Base-by-base conservation (phyloP, 1,140 invertebrate species). In the Propsilocerus akamusi region DNA sequence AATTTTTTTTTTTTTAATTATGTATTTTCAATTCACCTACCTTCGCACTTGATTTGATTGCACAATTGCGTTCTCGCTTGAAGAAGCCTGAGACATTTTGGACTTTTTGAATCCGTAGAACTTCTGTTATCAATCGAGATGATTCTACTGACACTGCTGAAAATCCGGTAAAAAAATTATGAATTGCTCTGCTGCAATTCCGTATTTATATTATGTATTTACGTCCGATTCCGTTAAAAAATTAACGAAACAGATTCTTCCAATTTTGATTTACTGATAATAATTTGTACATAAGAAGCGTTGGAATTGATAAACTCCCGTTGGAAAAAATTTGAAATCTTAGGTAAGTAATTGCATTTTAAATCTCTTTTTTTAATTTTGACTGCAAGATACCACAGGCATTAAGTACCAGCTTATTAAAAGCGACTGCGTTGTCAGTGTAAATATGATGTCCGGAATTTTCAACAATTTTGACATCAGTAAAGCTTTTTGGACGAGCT, bases 381-480 rank as follows among this genome's bases (percentile, higher is more conserved):
- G 34, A 41, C 5, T 41, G 17, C 8, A 41, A 10, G 2, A 41
- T 20, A 6, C 59, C 54, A 56, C 89, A 92, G 26, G 86, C 81
- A 58, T 83, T 78, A 26, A 76, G 61, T 6, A 95, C 81, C 46
- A 83, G 73, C 57, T 80, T 74, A 68, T 97, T 96, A 65, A 98
- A 98, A 30, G 76, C 68, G 28, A 90, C 82, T 34, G 82, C 78
- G 62, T 83, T 84, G 59, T 97, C 94, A 3, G 92, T 83, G 67
- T 97, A 97, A 10, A 97, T 81, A 67, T 97, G 93, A 69, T 97
- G 94, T 5, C 94, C 94, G 25, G 94, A 92, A 49, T 41, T 20
- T 17, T 14, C 14, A 41, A 41, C 14, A 10, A 20, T 14, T 20
- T 41, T 20, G 17, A 41, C 22, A 20, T 41, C 14, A 5, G 93